phyloP scores from a whole-genome alignment of 2,113 vertebrate species.

The Chloropsis cyanopogon region DNA sequence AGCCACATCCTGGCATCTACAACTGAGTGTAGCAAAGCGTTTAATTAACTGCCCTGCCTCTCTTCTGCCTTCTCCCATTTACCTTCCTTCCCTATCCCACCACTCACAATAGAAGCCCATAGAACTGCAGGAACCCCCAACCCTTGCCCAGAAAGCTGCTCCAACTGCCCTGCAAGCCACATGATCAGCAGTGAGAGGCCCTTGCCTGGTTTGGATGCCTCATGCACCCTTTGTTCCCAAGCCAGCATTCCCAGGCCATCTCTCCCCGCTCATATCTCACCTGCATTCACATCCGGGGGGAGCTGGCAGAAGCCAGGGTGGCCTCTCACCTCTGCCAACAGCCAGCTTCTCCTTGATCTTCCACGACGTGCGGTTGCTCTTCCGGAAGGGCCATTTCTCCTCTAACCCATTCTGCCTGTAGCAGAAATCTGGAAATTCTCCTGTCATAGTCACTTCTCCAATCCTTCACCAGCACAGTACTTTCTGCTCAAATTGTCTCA shows the following conservation, averaged over 20 bases:
- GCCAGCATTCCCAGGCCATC: neutral
- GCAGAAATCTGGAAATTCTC: neutral
- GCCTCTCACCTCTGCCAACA: neutral
- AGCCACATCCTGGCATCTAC: neutral
- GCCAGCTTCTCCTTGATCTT: neutral
- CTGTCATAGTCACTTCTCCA: accelerated
- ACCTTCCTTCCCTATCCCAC: neutral
- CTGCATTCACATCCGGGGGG: accelerated
- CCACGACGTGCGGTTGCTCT: accelerated
- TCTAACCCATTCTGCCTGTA: neutral
- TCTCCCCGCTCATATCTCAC: accelerated
- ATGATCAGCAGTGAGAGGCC: accelerated
- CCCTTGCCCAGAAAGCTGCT: neutral
- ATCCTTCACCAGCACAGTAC: neutral
- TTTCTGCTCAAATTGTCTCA: neutral
- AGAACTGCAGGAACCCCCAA: neutral
- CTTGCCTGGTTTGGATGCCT: neutral
- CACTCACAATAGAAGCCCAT: neutral
- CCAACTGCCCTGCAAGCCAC: neutral
- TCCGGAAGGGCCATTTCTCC: neutral
- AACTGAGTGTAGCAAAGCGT: neutral
- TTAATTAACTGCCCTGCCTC: neutral
- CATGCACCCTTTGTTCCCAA: accelerated
- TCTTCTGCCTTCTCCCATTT: neutral
- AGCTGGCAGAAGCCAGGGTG: neutral